Base-by-base conservation (phyloP, 30 jellyfish, hydroid and myxozoan genomes). In the Hydra vulgaris region DNA sequence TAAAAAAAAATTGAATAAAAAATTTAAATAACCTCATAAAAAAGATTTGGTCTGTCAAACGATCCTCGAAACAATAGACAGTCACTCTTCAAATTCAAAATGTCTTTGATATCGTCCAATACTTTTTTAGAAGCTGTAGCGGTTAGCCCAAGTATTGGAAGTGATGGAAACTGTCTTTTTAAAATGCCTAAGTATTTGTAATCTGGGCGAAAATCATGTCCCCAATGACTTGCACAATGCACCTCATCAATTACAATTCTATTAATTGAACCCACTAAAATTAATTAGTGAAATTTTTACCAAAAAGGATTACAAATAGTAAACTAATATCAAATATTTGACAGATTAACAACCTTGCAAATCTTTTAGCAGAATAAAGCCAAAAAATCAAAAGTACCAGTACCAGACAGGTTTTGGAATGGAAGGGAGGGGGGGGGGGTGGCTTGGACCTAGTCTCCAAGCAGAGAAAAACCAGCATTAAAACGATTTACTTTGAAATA, bases 221-320 rank as follows among this genome's bases (percentile, higher is more conserved):
- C 96, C 95, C 95, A 82, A 72, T 91, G 96, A 54, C 98, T 91
- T 54, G 91, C 81, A 78, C 98, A 91, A 74, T 91, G 98, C 73
- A 86, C 98, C 71, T 91, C 98, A 56, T 91, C 98, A 52, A 91
- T 86, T 17, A 90, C 97, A 0, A 90, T 83, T 54, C 97, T 74
- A 21, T 84, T 56, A 16, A 90, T 73, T 26, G 70, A 73, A 24
- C 89, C 89, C 83, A 84, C 97, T 90, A 71, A 40, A 54, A 85
- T 16, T 21, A 67, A 55, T 24, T 8, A 55, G 20, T 18, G 24
- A 20, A 1, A 54, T 1, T 21, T 54, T 18, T 67, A 67, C 0
- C 12, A 8, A 61, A 54, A 54, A 54, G 70, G 0, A 0, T n/a
- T n/a, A 0, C 21, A 16, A 0, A 74, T n/a, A 17, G 18, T n/a